Conservation (phyloP, 2,113 vertebrate genomes). For the Steatornis caripensis region DNA sequence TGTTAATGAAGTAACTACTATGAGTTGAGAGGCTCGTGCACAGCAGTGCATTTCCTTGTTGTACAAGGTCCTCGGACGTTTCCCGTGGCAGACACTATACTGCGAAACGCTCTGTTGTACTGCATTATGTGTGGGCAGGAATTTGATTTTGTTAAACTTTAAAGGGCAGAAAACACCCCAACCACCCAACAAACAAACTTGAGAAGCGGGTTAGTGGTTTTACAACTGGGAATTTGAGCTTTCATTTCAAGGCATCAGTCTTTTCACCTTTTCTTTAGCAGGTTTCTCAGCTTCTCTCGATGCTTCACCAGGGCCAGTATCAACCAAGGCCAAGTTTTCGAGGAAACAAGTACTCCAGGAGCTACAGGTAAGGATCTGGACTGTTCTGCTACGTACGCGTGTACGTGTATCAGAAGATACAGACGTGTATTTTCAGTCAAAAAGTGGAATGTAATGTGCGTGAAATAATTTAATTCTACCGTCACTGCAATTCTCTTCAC, state of each 20-base stretch:
- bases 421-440: not conserved
- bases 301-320: conserved; percentile 99
- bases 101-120: not conserved
- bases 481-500: conserved; percentile 26
- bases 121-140: not conserved
- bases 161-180: not conserved
- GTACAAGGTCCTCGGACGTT: not conserved
- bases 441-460: fast-evolving
- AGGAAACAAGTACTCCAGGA: conserved; percentile 98
- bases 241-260: conserved; percentile 54
- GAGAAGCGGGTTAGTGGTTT: not conserved
- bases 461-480: not conserved
- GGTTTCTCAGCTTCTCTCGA: conserved; percentile 99
- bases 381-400: not conserved
- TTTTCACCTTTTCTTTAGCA: conserved; percentile 79
- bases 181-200: not conserved
- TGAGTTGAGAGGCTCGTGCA: not conserved
- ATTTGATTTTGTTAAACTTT: not conserved
- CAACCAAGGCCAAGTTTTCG: conserved; percentile 98
- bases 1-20: not conserved
- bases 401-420: not conserved
- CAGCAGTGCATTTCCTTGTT: not conserved
- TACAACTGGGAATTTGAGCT: not conserved
- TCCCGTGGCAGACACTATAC: not conserved
- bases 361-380: conserved; percentile 89